These are phyloP conservation scores for Ibycter americanus DNA, from an alignment of 2,797 vertebrate genomes.

Conservation along the genomic window DNA sequence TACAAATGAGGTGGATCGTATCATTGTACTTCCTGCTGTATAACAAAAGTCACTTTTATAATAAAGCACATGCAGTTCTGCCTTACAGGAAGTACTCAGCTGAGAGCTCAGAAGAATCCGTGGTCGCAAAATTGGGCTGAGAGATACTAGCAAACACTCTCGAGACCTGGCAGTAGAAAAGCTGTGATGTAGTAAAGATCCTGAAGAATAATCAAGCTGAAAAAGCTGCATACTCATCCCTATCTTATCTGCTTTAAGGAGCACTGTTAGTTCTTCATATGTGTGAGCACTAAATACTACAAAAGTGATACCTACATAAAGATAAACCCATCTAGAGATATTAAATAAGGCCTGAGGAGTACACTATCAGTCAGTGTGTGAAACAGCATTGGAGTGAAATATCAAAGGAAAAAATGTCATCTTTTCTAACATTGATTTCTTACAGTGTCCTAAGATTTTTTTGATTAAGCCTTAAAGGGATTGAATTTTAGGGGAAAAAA, in stretches of 20 bases:
- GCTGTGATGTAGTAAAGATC: not conserved
- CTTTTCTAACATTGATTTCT: not conserved
- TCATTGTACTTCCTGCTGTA: not conserved
- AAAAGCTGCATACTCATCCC: not conserved
- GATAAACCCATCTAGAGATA: not conserved
- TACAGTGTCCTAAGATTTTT: not conserved
- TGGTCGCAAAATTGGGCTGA: not conserved
- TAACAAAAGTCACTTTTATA: not conserved
- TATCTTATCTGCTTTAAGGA: not conserved
- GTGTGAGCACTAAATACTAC: not conserved
- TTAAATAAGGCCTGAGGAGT: not conserved
- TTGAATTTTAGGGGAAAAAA: rapidly evolving
- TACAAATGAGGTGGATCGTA: not conserved
- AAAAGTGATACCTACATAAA: not conserved
- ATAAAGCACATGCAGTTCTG: not conserved
- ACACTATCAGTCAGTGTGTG: not conserved
- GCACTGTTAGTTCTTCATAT: not conserved
- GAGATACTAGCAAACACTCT: not conserved
- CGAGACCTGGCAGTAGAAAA: not conserved
- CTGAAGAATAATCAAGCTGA: not conserved
- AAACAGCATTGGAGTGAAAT: not conserved
- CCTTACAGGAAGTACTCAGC: not conserved
- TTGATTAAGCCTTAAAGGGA: not conserved
- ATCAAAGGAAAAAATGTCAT: not conserved
- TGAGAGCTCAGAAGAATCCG: not conserved